phyloP scores from a whole-genome alignment of 1,140 invertebrate genomes.

The Bombus superbus region DNA sequence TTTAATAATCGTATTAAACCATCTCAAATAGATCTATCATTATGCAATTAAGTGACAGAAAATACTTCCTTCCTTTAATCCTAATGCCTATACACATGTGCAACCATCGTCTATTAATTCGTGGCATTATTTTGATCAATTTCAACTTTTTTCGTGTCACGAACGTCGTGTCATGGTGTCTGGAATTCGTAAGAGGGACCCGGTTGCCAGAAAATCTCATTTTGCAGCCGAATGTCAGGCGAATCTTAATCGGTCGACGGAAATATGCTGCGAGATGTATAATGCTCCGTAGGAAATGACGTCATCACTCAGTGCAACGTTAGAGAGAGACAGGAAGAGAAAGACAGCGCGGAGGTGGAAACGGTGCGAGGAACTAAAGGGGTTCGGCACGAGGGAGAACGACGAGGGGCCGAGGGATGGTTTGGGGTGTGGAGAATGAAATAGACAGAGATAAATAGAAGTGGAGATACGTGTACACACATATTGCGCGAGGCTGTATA shows the following conservation, averaged over 20 bases:
- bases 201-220: slow-evolving; percentile 59
- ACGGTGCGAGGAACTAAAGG: slow-evolving; percentile 11
- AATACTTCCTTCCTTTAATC: not conserved
- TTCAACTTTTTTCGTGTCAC: not conserved
- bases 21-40: not conserved
- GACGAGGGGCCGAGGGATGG: slow-evolving; percentile 2
- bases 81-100: not conserved
- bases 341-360: slow-evolving; percentile 48
- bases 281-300: slow-evolving; percentile 77
- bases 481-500: slow-evolving; percentile 44
- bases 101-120: not conserved
- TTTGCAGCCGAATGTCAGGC: slow-evolving; percentile 55
- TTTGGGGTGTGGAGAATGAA: slow-evolving; percentile 25
- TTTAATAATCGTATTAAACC: not conserved
- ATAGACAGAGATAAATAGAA: slow-evolving; percentile 55
- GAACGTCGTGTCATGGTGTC: not conserved
- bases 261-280: slow-evolving; percentile 76
- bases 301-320: slow-evolving; percentile 76
- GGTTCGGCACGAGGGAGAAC: slow-evolving; percentile 44
- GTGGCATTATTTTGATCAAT: not conserved
- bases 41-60: not conserved
- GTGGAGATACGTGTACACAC: slow-evolving; percentile 7
- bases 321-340: slow-evolving; percentile 55
- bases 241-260: slow-evolving; percentile 75
- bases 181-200: not conserved